A percentile compares a stretch with the other conserved stretches of the same genome.
These are phyloP conservation scores for Protaetia brevitarsis DNA, from an alignment of 1,140 invertebrate species.

Conservation along the genomic window DNA sequence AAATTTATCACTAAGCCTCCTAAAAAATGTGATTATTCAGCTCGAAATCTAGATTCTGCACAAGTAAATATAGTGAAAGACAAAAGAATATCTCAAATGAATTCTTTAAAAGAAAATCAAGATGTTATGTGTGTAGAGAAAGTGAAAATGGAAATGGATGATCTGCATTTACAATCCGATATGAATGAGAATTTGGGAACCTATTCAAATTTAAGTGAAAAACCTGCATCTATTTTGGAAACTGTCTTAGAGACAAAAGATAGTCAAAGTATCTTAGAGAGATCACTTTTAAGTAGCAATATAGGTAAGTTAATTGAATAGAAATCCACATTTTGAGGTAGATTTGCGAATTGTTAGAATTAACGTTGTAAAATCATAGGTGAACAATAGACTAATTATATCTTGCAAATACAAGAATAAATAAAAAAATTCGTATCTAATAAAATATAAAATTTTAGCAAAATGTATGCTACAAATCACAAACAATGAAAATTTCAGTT, in stretches of 20 bases:
- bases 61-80: neutral
- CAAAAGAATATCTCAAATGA: neutral
- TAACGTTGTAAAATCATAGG: too few species aligned
- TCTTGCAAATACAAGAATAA: too few species aligned
- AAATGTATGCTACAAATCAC: too few species aligned
- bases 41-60: neutral
- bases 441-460: too few species aligned
- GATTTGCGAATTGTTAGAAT: too few species aligned
- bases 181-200: constrained; percentile 37
- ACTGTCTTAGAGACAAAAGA: constrained; percentile 41
- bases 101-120: constrained; percentile 14
- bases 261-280: constrained; percentile 43
- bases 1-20: neutral
- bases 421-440: too few species aligned
- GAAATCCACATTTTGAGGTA: too few species aligned
- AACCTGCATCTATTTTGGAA: constrained; percentile 44
- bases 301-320: constrained; percentile 36
- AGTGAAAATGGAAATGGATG: constrained; percentile 26
- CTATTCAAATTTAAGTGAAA: constrained; percentile 30
- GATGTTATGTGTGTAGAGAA: constrained; percentile 11
- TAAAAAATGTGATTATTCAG: constrained; percentile 17
- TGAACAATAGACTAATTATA: too few species aligned
- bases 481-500: too few species aligned
- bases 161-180: constrained; percentile 28
- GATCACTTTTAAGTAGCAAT: constrained; percentile 43